Conservation (phyloP, 2,113 vertebrate species). For the Lynx canadensis region DNA sequence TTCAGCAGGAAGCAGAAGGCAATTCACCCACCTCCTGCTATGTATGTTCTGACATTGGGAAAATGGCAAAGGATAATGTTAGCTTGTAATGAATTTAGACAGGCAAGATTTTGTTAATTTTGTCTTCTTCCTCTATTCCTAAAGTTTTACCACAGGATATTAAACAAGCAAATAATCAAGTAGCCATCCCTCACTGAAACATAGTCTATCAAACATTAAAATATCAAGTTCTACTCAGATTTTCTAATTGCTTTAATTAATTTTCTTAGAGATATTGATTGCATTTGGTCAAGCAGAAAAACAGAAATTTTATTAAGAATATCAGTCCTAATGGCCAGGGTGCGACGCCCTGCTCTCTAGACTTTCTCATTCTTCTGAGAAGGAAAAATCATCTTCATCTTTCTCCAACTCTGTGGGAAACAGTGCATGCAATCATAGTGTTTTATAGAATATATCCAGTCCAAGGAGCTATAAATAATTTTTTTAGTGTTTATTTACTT, state of each 20-base stretch:
- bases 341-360: neutral
- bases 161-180: neutral
- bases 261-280: slow-evolving; percentile 37
- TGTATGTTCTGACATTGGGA: slow-evolving; percentile 53
- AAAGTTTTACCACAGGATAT: neutral
- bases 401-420: neutral
- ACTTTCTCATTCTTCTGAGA: neutral
- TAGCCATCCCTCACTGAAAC: slow-evolving; percentile 57
- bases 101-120: neutral
- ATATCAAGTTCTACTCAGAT: slow-evolving; percentile 55
- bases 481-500: neutral
- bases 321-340: neutral
- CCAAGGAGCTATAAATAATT: neutral
- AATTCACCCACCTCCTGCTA: slow-evolving; percentile 61
- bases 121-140: neutral
- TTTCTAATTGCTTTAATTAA: slow-evolving; percentile 49
- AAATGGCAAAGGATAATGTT: slow-evolving; percentile 33
- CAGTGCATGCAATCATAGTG: neutral
- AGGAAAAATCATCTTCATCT: neutral
- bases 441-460: neutral
- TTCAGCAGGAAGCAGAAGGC: slow-evolving; percentile 62
- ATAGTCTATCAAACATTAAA: slow-evolving; percentile 61
- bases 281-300: slow-evolving; percentile 53
- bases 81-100: slow-evolving; percentile 31
- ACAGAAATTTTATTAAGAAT: slow-evolving; percentile 21